A percentile compares a stretch with the other conserved stretches of the same genome.
Conservation (phyloP, 2,888 invertebrate genomes). For the Heliconius hortense region DNA sequence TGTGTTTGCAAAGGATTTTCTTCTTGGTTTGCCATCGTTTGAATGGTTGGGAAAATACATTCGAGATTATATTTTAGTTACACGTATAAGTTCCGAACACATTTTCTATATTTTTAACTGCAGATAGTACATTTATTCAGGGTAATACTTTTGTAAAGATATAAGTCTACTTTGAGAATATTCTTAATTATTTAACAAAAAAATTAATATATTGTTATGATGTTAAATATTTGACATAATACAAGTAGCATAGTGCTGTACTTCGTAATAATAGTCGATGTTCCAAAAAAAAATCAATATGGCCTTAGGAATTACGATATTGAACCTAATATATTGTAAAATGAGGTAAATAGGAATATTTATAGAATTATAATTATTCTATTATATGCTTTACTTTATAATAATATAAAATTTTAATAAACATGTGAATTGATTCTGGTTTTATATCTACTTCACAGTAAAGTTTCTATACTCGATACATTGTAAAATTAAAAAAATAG, state of each 20-base stretch:
- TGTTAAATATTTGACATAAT: conserved; percentile 1
- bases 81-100: neutral
- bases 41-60: conserved; percentile 21
- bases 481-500: neutral
- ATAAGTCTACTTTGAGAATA: neutral
- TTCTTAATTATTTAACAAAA: neutral
- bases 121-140: neutral
- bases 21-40: conserved; percentile 46
- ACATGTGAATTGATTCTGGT: too few relatives aligned
- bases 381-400: too few relatives aligned
- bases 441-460: too few relatives aligned
- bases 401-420: too few relatives aligned
- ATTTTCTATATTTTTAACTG: neutral
- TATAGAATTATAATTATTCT: neutral
- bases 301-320: neutral
- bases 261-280: neutral
- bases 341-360: neutral
- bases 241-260: neutral
- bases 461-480: too few relatives aligned
- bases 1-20: conserved; percentile 53
- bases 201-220: neutral
- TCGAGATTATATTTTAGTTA: neutral
- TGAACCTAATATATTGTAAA: neutral
- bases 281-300: neutral
- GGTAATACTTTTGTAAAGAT: neutral